Base-by-base conservation (phyloP, 1,140 invertebrate species). In the Temnothorax curvispinosus region DNA sequence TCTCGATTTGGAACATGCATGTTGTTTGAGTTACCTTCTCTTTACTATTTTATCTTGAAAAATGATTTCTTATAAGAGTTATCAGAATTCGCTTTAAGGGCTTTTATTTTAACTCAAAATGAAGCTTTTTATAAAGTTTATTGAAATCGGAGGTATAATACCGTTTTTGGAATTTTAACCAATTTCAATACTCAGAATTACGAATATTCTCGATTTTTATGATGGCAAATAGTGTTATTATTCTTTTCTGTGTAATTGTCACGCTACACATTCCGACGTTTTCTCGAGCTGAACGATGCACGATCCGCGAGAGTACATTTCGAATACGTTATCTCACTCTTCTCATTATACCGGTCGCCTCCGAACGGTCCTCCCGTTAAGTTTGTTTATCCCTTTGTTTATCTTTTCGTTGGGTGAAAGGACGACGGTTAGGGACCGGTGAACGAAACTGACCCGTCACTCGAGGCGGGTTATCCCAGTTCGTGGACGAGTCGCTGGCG, bases 401-500 rank as follows among this genome's bases (percentile, higher is more conserved):
- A 27, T 38, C 64, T 56, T 32, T 47, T 41, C 38, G 3, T 27
- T 21, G 38, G 15, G 52, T 81, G 67, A 60, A 72, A 82, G 21
- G 69, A 71, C 65, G 32, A 47, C 6, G 65, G 52, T 21, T 65
- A 13, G 15, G 85, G 54, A 56, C 54, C 74, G 69, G 82, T 58
- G 81, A 52, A 87, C 85, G 67, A 90, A 88, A 90, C 75, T 86
- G 81, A 90, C n/a, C 81, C 72, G 87, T 58, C 56, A 60, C 38
- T 75, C 69, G 75, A 86, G 62, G 75, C 65, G 72, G 77, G 77
- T 84, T 90, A 90, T 86, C 87, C 82, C 69, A 87, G 15, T 76
- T 88, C 69, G 88, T 80, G 78, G 84, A 87, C 67, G 87, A 84
- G 87, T 81, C 2, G n/a, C 62, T 88, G 86, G 85, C 87, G 90